phyloP scores from a whole-genome alignment of 2,888 invertebrate genomes.

The Caenorhabditis auriculariae region DNA sequence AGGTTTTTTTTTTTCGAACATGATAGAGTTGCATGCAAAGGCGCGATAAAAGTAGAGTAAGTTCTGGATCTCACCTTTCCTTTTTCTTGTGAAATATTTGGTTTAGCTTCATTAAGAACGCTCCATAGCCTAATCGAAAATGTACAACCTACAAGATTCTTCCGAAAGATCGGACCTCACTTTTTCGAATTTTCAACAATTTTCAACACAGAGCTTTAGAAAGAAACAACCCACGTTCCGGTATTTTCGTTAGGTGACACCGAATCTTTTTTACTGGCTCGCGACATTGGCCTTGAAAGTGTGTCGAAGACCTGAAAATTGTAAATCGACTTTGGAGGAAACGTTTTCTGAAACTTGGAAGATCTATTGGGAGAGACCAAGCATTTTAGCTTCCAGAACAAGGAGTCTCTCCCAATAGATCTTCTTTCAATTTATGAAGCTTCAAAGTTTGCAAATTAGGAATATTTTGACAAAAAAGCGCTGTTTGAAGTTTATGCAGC shows the following conservation, averaged over 20 bases:
- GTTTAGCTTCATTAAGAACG: too few species aligned
- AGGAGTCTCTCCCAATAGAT: too few species aligned
- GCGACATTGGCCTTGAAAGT: conserved; percentile 36
- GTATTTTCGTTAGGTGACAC: not conserved
- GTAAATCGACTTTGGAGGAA: not conserved
- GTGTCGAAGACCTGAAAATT: conserved; percentile 39
- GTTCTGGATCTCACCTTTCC: not conserved
- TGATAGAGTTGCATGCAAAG: not conserved
- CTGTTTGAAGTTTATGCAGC: too few species aligned
- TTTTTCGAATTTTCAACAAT: too few species aligned
- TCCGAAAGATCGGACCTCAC: too few species aligned
- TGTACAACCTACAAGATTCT: too few species aligned
- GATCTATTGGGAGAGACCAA: not conserved
- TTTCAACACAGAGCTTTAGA: not conserved
- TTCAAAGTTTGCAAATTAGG: not conserved
- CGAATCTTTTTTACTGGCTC: conserved; percentile 21
- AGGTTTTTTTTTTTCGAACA: not conserved
- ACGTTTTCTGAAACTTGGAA: not conserved
- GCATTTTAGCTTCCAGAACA: too few species aligned
- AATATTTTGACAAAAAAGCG: not conserved
- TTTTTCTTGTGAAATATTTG: too few species aligned
- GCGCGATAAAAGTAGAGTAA: not conserved
- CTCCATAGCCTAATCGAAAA: too few species aligned
- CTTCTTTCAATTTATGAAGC: too few species aligned
- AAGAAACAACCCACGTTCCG: not conserved